These are phyloP conservation scores for Sebastes minor DNA, from an alignment of 2,797 vertebrate genomes.

Conservation along the genomic window DNA sequence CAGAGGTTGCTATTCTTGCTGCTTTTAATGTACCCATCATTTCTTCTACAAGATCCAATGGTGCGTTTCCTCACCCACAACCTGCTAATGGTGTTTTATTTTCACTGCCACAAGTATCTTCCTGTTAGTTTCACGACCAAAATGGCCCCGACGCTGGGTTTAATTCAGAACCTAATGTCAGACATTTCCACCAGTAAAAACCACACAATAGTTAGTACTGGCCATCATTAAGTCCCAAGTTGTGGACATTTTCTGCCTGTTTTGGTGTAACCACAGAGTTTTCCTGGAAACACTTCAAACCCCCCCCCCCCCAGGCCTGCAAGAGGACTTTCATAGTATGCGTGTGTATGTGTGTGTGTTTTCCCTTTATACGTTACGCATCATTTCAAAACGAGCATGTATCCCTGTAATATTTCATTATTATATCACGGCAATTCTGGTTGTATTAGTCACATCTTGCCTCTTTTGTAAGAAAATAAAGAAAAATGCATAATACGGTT, in stretches of 20 bases:
- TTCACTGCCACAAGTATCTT: slow-evolving; percentile 50
- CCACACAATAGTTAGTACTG: slow-evolving; percentile 59
- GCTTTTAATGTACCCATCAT: slow-evolving; percentile 74
- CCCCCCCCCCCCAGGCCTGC: not conserved
- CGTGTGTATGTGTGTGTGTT: slow-evolving; percentile 29
- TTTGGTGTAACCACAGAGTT: slow-evolving; percentile 46
- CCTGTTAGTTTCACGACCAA: slow-evolving; percentile 73
- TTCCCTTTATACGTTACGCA: slow-evolving; percentile 63
- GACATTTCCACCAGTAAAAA: slow-evolving; percentile 81
- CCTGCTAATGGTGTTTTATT: slow-evolving; percentile 13
- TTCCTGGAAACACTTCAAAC: slow-evolving; percentile 34
- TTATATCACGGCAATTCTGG: slow-evolving; percentile 51
- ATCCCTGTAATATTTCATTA: slow-evolving; percentile 75
- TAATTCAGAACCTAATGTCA: slow-evolving; percentile 70
- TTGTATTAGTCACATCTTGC: slow-evolving; percentile 68
- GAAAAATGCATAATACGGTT: slow-evolving; percentile 38
- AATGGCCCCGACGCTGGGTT: slow-evolving; percentile 30
- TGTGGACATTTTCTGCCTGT: slow-evolving; percentile 76
- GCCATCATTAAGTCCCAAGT: slow-evolving; percentile 35
- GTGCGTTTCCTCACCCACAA: slow-evolving; percentile 41
- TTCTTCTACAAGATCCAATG: slow-evolving; percentile 61
- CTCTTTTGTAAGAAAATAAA: slow-evolving; percentile 79
- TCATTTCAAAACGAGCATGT: slow-evolving; percentile 83
- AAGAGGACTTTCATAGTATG: slow-evolving; percentile 47
- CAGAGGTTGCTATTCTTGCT: slow-evolving; percentile 65